Evolutionary conservation across 2,113 vertebrate genomes (phyloP), one percentile per base, ranked within the genome.

Genomic region (Heterotilapia buettikoferi): DNA sequence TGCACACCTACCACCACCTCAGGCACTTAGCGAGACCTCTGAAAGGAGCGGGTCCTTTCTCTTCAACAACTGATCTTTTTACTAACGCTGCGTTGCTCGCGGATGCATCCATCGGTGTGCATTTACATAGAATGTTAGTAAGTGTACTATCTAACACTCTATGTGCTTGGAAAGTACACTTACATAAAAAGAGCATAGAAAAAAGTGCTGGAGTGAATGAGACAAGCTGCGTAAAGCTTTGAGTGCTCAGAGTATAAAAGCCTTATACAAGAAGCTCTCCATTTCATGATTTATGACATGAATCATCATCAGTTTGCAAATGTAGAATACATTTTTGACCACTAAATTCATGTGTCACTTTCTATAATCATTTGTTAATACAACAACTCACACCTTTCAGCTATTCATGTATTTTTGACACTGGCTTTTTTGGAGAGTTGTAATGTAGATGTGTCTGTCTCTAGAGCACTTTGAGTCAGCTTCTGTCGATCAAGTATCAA

Each of bases 51-150:
- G 63, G 63, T 21, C 19, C 10, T 68, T 40, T 43, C 36, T 24
- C 12, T 0, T 71, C 7, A 71, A 6, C 63, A 68, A 9, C 19
- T 0, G 13, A 21, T 68, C 19, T 2, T 21, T 68, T 68, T 9
- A 5, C 5, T 43, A 40, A 0, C 33, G 3, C 31, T n/a, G 10
- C 61, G 31, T 66, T 66, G 12, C 9, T 38, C 61, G 31, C 61
- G 18, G 33, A 38, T n/a, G 61, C 61, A 38, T n/a, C 61, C 33
- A 66, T 66, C 19, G 10, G 19, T 38, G 19, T 0, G 61, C 61
- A 38, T 19, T n/a, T 38, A 66, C 3, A 66, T 0, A 38, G 33
- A 38, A 7, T 66, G 10, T 38, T n/a, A 36, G 59, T 12, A 63
- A 59, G 54, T 13, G 12, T 57, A 14, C 21, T 57, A 26, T 57